These are phyloP conservation scores for Chaetophractus vellerosus DNA, from an alignment of 2,797 vertebrate species.

Conservation along the genomic window DNA sequence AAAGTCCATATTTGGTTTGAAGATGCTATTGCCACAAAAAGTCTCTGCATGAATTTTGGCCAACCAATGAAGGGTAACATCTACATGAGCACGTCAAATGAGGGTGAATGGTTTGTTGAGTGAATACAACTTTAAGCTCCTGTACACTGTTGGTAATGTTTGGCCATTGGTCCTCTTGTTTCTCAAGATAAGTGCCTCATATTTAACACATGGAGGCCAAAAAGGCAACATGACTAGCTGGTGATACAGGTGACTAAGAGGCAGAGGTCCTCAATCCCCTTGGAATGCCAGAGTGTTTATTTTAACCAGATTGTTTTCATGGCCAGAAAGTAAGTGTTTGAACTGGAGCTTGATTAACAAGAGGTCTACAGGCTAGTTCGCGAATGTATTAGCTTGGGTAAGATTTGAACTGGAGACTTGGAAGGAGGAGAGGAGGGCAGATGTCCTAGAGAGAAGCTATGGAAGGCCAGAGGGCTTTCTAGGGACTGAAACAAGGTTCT, in stretches of 20 bases:
- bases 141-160: neutral
- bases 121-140: neutral
- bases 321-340: neutral
- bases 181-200: neutral
- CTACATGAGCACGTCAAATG: neutral
- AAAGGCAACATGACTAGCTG: neutral
- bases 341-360: neutral
- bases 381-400: neutral
- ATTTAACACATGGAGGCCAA: neutral
- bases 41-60: neutral
- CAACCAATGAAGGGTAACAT: neutral
- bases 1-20: neutral
- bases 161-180: neutral
- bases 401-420: neutral
- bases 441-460: neutral
- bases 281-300: neutral
- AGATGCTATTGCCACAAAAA: conserved; percentile 18
- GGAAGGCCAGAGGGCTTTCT: neutral
- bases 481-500: neutral
- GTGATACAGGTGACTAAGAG: neutral
- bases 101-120: neutral
- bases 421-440: neutral
- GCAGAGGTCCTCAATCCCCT: neutral
- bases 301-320: conserved; percentile 37
- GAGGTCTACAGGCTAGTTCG: neutral